Conservation (phyloP, 2,797 vertebrate genomes). For the Alca torda region DNA sequence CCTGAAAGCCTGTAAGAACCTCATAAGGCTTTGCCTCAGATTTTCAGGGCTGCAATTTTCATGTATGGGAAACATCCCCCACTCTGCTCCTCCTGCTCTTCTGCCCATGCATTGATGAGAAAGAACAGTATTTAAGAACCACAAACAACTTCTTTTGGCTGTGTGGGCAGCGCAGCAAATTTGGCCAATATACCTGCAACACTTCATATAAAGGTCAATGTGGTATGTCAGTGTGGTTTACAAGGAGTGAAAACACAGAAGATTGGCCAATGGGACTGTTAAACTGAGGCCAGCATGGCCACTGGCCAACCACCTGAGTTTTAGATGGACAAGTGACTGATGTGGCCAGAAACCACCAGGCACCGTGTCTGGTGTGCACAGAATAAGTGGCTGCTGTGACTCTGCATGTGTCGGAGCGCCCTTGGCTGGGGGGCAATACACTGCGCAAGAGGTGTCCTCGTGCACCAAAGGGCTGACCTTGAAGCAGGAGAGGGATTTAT, state of each 20-base stretch:
- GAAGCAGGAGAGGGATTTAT: neutral
- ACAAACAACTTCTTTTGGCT: neutral
- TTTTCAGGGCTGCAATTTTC: neutral
- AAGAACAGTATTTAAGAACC: neutral
- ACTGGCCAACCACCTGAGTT: neutral
- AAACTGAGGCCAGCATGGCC: neutral
- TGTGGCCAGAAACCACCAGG: neutral
- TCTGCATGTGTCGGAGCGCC: neutral
- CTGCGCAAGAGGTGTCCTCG: fast-evolving
- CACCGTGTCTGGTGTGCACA: neutral
- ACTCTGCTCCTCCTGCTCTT: neutral
- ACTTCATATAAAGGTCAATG: neutral
- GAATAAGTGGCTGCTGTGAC: neutral
- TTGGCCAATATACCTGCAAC: neutral
- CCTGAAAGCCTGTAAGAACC: neutral
- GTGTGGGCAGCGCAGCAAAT: neutral
- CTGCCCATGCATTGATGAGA: neutral
- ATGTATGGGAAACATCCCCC: neutral
- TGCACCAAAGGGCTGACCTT: neutral
- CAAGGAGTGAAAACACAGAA: neutral
- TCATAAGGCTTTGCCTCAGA: neutral
- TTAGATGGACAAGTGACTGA: neutral
- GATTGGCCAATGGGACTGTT: neutral
- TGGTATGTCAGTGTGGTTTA: neutral
- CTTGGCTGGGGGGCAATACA: neutral